phyloP scores from a whole-genome alignment of 2,113 vertebrate genomes.

The Rynchops niger region DNA sequence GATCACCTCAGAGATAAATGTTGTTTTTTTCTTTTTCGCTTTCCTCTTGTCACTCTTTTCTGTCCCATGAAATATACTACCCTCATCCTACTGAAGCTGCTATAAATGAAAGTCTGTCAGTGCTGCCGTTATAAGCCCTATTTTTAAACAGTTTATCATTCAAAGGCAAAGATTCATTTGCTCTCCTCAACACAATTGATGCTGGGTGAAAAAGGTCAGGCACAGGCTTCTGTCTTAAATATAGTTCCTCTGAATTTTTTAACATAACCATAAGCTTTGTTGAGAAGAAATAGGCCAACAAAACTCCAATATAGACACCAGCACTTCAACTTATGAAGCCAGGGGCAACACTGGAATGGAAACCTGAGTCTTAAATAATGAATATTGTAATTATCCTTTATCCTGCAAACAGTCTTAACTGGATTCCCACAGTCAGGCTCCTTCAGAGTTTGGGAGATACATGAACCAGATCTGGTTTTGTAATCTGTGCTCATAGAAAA shows the following conservation, averaged over 20 bases:
- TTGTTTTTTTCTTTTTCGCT: slow-evolving; percentile 24
- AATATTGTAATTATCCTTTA: background rate
- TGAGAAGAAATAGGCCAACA: background rate
- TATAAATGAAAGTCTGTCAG: slow-evolving; percentile 32
- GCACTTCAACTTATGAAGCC: background rate
- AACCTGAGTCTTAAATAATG: background rate
- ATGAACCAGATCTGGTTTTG: slow-evolving; percentile 33
- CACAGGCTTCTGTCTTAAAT: background rate
- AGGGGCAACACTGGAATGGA: background rate
- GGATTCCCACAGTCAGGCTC: slow-evolving; percentile 3
- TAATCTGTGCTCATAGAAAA: slow-evolving; percentile 47
- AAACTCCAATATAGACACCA: background rate
- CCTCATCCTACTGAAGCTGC: background rate
- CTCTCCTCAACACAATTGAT: background rate
- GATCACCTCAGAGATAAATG: slow-evolving; percentile 58
- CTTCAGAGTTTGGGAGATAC: background rate
- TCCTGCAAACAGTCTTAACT: background rate
- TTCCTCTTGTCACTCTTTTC: background rate
- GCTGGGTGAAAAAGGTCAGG: slow-evolving; percentile 7
- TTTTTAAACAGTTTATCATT: slow-evolving; percentile 38
- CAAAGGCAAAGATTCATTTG: slow-evolving; percentile 34
- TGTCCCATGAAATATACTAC: slow-evolving; percentile 22
- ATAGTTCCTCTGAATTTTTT: background rate
- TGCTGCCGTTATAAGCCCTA: background rate
- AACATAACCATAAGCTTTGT: background rate